These are phyloP conservation scores for Chamaetylas fuelleborni DNA, from an alignment of 2,113 vertebrate species.

Conservation along the genomic window DNA sequence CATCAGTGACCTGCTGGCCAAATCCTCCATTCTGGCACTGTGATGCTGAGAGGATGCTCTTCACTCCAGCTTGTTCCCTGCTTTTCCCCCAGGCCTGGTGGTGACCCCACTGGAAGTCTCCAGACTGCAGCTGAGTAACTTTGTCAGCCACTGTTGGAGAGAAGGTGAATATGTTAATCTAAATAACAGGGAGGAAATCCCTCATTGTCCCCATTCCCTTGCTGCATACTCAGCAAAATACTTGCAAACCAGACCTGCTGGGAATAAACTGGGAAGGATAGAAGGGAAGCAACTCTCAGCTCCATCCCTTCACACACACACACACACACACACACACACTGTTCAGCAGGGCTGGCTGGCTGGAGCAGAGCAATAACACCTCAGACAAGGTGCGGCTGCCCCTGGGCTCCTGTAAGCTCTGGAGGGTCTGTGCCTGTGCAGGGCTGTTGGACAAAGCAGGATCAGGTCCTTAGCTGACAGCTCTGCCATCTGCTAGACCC, in stretches of 20 bases:
- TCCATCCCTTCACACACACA: neutral
- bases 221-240: neutral
- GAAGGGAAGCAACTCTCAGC: neutral
- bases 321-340: neutral
- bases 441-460: neutral
- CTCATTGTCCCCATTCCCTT: neutral
- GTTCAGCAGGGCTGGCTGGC: neutral
- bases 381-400: neutral
- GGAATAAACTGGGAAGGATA: neutral
- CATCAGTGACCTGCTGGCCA: neutral
- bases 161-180: neutral
- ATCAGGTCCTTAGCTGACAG: conserved; percentile 1
- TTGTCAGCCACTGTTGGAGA: conserved; percentile 27
- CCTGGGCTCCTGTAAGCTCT: neutral
- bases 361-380: neutral
- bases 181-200: neutral
- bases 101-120: conserved; percentile 39
- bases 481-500: conserved; percentile 31
- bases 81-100: conserved; percentile 39
- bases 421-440: neutral
- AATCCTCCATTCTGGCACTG: neutral
- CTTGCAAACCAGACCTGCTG: neutral
- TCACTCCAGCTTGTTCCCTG: conserved; percentile 62
- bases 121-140: conserved; percentile 17
- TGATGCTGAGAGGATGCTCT: neutral